Base-by-base conservation (phyloP, 2,113 vertebrate genomes). In the Brachypteracias leptosomus region DNA sequence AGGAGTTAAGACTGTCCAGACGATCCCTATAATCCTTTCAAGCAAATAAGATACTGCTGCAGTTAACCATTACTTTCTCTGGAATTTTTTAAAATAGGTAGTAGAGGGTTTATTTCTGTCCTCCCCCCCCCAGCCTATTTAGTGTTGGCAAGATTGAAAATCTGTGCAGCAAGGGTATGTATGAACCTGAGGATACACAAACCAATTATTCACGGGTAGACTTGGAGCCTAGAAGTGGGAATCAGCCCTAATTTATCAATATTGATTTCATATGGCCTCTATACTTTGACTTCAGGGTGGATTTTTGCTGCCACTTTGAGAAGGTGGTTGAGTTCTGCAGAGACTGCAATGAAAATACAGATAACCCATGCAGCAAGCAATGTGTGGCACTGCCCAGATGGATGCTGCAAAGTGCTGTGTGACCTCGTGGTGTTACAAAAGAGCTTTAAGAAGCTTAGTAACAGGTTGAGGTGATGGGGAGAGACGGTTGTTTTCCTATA, bases 21-120 rank as follows among this genome's bases (percentile, higher is more conserved):
- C 3, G 5, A 96, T 90, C 93, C n/a, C 40, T 63, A 36, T 96
- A 96, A 96, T 95, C 95, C 96, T 81, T 85, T 92, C 83, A 49
- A 44, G 28, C 79, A 92, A 93, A 81, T 40, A 71, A 95, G 93
- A 77, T 82, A 16, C 2, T 36, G 38, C 46, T 89, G 57, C 84
- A 58, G n/a, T 85, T 79, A 68, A 71, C 62, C 1, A 2, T 87
- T 58, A 29, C 47, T 89, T 90, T 90, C 81, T 58, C 52, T 63
- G 47, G 11, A 26, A 17, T 70, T 17, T 14, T 26, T 25, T 36
- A 46, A 59, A 80, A 44, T 17, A 11, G 3, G 6, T 54, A 22
- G 15, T 7, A 17, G 57, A 61, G 67, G 6, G 65, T 4, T 65
- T 19, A n/a, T 28, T 66, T 11, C 59, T 58, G 9, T 25, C 72